These are phyloP conservation scores for Strigamia crassipes DNA, from an alignment of 2,888 invertebrate species.

Conservation along the genomic window DNA sequence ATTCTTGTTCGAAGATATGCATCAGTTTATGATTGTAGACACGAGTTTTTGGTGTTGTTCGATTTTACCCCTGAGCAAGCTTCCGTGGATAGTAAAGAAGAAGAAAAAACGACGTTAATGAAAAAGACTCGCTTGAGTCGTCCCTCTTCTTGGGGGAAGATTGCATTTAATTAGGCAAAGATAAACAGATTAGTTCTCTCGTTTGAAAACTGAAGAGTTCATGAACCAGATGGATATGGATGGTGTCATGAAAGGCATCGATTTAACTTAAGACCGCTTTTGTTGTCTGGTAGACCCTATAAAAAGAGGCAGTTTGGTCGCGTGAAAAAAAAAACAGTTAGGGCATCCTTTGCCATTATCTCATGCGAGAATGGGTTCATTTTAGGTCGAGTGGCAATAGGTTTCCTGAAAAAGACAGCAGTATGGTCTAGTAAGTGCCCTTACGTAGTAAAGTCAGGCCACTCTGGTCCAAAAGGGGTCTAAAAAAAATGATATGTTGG, in stretches of 20 bases:
- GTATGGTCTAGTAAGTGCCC: slow-evolving; percentile 17
- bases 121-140: slow-evolving; percentile 37
- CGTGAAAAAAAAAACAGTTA: slow-evolving; percentile 34
- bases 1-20: not conserved
- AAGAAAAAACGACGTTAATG: not conserved
- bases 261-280: slow-evolving; percentile 40
- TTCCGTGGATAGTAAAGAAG: not conserved
- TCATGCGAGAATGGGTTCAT: slow-evolving; percentile 41
- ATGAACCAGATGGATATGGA: slow-evolving; percentile 42
- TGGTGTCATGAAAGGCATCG: slow-evolving; percentile 38
- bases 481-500: not conserved
- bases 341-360: slow-evolving; percentile 27
- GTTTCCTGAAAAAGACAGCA: slow-evolving; percentile 33
- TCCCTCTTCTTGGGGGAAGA: not conserved
- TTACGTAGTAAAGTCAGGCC: slow-evolving; percentile 22
- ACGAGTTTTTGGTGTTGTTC: slow-evolving; percentile 10
- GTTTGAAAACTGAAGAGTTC: slow-evolving; percentile 35
- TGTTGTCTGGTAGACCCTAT: slow-evolving; percentile 25
- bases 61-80: slow-evolving; percentile 33
- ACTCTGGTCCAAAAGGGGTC: not conserved
- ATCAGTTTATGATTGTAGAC: not conserved
- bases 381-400: slow-evolving; percentile 40
- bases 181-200: slow-evolving; percentile 42
- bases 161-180: slow-evolving; percentile 42
- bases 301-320: slow-evolving; percentile 32